Evolutionary conservation across 1,140 invertebrate species (phyloP).

Genomic region (Sycobia sp.): DNA sequence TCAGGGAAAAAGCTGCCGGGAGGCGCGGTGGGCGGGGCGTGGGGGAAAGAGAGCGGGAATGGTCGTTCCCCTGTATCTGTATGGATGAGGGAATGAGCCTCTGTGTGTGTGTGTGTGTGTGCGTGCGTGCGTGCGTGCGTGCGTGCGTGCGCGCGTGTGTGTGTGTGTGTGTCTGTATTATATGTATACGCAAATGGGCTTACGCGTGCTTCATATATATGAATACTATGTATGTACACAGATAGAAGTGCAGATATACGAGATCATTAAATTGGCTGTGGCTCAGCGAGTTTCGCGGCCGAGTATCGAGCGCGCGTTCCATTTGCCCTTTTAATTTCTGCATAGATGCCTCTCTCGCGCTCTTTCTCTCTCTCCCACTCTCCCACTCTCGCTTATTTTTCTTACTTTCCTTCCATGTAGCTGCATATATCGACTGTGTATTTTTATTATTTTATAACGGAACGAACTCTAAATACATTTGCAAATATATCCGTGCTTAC

Average conservation of each 20-base stretch:
- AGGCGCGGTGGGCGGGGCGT: too few species aligned
- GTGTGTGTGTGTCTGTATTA: constrained; percentile 2
- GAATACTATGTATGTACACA: too few species aligned
- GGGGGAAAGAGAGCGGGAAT: too few species aligned
- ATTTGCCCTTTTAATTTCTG: constrained; percentile 57
- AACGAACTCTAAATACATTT: constrained; percentile 58
- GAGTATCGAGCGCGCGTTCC: constrained; percentile 45
- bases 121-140: too few species aligned
- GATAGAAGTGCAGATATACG: constrained; percentile 31
- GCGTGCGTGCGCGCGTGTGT: neutral
- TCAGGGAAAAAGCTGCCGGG: constrained; percentile 14
- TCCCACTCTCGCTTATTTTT: constrained; percentile 19
- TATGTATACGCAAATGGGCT: too few species aligned
- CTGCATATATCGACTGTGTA: too few species aligned
- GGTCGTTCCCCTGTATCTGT: too few species aligned
- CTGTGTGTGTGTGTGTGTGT: too few species aligned
- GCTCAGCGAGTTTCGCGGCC: constrained; percentile 46
- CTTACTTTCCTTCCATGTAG: neutral
- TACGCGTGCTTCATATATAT: too few species aligned
- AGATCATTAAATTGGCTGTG: constrained; percentile 56
- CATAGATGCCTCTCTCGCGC: constrained; percentile 31
- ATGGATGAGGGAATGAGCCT: too few species aligned
- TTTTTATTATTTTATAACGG: constrained; percentile 35
- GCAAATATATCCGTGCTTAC: constrained; percentile 60
- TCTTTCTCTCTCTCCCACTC: constrained; percentile 27